Evolutionary conservation across 2,797 vertebrate genomes (phyloP).

Genomic region (Schizothorax lantsangensis): DNA sequence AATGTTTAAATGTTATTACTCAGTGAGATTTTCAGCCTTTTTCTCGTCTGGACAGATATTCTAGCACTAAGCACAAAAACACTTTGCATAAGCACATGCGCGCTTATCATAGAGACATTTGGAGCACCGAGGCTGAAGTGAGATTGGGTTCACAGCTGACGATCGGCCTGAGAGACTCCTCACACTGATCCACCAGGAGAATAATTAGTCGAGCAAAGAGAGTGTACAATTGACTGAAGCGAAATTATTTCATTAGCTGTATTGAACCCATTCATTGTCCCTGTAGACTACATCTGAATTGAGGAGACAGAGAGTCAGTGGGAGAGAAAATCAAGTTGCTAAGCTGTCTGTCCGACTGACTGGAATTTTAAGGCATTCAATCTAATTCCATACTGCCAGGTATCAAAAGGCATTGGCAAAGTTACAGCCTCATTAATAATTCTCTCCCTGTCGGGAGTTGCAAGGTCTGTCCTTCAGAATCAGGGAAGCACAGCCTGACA

Average conservation of each 20-base stretch:
- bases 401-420: constrained; percentile 67
- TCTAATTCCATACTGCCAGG: constrained; percentile 76
- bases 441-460: constrained; percentile 70
- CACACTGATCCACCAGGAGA: constrained; percentile 68
- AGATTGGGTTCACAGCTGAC: constrained; percentile 63
- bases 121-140: constrained; percentile 59
- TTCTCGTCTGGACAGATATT: constrained; percentile 20
- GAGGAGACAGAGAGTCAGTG: constrained; percentile 61
- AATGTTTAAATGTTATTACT: neutral
- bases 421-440: constrained; percentile 74
- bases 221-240: constrained; percentile 66
- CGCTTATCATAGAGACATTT: constrained; percentile 53
- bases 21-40: neutral
- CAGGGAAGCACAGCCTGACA: constrained; percentile 17
- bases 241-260: constrained; percentile 72
- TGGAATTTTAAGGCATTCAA: constrained; percentile 73
- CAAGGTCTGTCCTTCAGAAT: constrained; percentile 56
- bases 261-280: constrained; percentile 71
- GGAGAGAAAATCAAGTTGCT: constrained; percentile 68
- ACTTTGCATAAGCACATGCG: constrained; percentile 67
- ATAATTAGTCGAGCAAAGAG: constrained; percentile 65
- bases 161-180: constrained; percentile 60
- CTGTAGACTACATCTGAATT: constrained; percentile 63
- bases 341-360: constrained; percentile 68
- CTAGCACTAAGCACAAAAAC: constrained; percentile 61